Base-by-base conservation (phyloP, 2,797 vertebrate genomes). In the Crypturellus tataupa region DNA sequence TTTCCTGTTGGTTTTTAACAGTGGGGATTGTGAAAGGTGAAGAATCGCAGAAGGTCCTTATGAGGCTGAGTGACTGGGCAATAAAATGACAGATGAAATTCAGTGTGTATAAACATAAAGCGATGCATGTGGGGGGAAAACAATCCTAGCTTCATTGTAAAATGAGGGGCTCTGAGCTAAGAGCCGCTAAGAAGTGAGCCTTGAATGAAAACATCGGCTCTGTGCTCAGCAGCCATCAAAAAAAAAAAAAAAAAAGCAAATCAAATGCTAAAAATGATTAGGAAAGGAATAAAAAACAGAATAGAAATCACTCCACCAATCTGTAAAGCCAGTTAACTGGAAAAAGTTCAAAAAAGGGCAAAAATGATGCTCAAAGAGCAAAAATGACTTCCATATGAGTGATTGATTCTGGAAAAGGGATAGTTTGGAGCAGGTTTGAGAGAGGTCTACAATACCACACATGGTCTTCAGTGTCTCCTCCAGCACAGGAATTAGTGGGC, bases 51-150 rank as follows among this genome's bases (percentile, higher is more conserved):
- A 77, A 93, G 91, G 94, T 94, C 83, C 94, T 95, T 93, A 60
- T n/a, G 90, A 84, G 87, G 87, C 91, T 94, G 94, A 94, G 95
- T 95, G 94, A 68, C 59, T 76, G 70, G 51, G 91, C 67, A 94
- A 94, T 95, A 94, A 96, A 94, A 88, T 93, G 95, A 93, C 95
- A 95, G 90, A 86, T 80, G 85, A 96, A 94, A 94, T 93, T 94
- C 70, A 24, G 51, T 62, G 69, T 80, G 59, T 90, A 77, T 95
- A 96, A 95, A 94, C 91, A 93, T 59, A 85, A 89, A 96, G 85
- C 4, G 35, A 81, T 73, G 70, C 67, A 39, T 31, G 56, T 56
- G 70, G 80, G 69, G 72, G 67, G 56, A 78, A 93, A 95, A 1
- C 63, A 86, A 4, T 67, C 68, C 47, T 68, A 69, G 80, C 44